Evolutionary conservation across 2,888 invertebrate species (phyloP).

Genomic region (Polydesmus complanatus): DNA sequence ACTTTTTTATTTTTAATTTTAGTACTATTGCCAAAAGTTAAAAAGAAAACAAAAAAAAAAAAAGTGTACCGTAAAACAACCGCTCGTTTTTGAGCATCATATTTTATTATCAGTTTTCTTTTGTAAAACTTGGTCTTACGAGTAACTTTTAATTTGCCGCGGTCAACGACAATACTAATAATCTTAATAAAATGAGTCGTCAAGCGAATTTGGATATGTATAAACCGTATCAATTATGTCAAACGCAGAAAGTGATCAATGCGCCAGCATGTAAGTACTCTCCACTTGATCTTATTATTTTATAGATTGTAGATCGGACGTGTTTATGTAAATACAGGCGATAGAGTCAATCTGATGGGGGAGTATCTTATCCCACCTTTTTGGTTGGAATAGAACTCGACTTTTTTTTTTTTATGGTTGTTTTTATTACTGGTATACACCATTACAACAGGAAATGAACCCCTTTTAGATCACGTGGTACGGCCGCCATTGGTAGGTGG

Average conservation of each 20-base stretch:
- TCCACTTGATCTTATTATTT: neutral
- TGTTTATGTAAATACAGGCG: neutral
- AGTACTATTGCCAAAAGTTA: neutral
- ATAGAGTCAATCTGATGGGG: neutral
- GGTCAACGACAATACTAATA: no score
- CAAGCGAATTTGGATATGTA: conserved; percentile 15
- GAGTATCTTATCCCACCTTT: no score
- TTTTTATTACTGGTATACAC: no score
- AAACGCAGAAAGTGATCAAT: conserved; percentile 14
- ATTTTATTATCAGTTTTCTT: neutral
- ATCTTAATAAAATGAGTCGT: conserved; percentile 11
- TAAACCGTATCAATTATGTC: conserved; percentile 15
- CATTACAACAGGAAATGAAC: no score
- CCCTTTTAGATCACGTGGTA: no score
- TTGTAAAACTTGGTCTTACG: no score
- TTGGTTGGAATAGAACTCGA: no score
- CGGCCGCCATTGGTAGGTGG: no score
- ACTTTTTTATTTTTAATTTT: neutral
- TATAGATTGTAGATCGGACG: neutral
- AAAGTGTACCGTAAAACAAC: neutral
- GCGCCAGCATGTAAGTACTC: conserved; percentile 17
- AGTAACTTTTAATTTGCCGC: no score
- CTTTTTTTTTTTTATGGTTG: no score
- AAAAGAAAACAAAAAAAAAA: neutral
- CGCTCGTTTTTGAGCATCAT: neutral